Evolutionary conservation across 2,797 vertebrate genomes (phyloP), one percentile per base, ranked within the genome.

Genomic region (Tauraco hartlaubi): DNA sequence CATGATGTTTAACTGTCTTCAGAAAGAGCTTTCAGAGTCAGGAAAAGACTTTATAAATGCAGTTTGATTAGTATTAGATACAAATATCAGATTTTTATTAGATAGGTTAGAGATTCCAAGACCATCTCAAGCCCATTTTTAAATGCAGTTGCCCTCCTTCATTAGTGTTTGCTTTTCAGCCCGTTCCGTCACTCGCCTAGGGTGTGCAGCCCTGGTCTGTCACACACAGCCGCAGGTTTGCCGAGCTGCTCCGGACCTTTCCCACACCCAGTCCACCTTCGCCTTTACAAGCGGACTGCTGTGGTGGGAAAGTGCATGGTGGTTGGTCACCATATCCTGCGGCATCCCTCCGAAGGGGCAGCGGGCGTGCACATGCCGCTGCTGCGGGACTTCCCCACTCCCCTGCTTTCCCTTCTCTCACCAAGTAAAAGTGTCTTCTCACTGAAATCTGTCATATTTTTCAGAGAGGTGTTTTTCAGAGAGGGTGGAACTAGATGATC

Each of bases 311-410:
- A 33, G 8, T 5, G 1, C 25, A 7, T 16, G 5, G 35, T 1
- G 3, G 11, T 3, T 1, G 0, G 19, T 46, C 55, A 2, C 49
- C 8, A 12, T 41, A 7, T 10, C 2, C 0, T 22, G 79, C 0
- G 9, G 20, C 75, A 88, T 91, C 87, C 81, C 61, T 66, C 43
- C 7, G 54, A 35, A 39, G 52, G 37, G 54, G 61, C 1, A 1
- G 16, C 4, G 1, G 48, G 72, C 43, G 5, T 3, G 3, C 39
- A 4, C 2, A 0, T 56, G 61, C 61, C 48, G 39, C 59, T 46
- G 41, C 59, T 3, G 0, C 0, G 5, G 80, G 68, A 25, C 84
- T 91, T 90, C 64, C 91, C 48, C 10, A 0, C 59, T 88, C 41
- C n/a, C 46, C 66, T 28, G n/a, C 69, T 4, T 5, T 41, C 48